phyloP scores from a whole-genome alignment of 1,140 invertebrate species.

The Lepidostoma basale region DNA sequence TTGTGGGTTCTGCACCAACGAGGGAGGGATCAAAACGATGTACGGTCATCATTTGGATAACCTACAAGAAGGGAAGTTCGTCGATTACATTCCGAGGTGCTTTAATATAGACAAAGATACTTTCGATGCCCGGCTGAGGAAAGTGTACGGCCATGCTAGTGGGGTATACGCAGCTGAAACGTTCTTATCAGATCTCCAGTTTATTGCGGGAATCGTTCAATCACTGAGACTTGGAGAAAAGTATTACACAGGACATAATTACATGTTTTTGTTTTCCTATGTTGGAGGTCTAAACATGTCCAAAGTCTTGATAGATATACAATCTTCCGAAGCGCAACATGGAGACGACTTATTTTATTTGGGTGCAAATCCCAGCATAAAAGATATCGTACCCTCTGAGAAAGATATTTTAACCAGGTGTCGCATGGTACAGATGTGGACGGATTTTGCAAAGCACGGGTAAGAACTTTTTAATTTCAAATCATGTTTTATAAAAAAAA shows the following conservation, averaged over 20 bases:
- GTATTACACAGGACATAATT: slow-evolving; percentile 48
- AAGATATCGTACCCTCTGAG: slow-evolving; percentile 44
- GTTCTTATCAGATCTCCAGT: slow-evolving; percentile 54
- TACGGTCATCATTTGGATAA: slow-evolving; percentile 46
- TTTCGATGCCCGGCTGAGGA: slow-evolving; percentile 49
- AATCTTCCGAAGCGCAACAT: slow-evolving; percentile 52
- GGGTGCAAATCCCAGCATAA: slow-evolving; percentile 47
- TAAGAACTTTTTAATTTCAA: too few relatives aligned
- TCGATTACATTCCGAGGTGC: slow-evolving; percentile 50
- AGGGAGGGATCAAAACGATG: slow-evolving; percentile 50
- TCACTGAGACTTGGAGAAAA: slow-evolving; percentile 31
- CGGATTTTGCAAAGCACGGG: slow-evolving; percentile 61
- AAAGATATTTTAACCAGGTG: slow-evolving; percentile 50
- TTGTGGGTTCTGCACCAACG: slow-evolving; percentile 51
- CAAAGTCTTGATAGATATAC: slow-evolving; percentile 51
- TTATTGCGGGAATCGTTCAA: slow-evolving; percentile 52
- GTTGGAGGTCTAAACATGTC: slow-evolving; percentile 54
- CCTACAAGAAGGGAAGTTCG: slow-evolving; percentile 49
- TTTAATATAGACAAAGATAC: slow-evolving; percentile 48
- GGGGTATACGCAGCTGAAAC: slow-evolving; percentile 50
- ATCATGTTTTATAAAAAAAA: too few relatives aligned
- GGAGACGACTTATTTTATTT: slow-evolving; percentile 55
- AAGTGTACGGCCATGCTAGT: slow-evolving; percentile 49
- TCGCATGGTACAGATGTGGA: slow-evolving; percentile 57
- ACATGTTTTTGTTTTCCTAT: slow-evolving; percentile 55